phyloP scores from a whole-genome alignment of 2,797 vertebrate species.

The Gallinago nigripennis region DNA sequence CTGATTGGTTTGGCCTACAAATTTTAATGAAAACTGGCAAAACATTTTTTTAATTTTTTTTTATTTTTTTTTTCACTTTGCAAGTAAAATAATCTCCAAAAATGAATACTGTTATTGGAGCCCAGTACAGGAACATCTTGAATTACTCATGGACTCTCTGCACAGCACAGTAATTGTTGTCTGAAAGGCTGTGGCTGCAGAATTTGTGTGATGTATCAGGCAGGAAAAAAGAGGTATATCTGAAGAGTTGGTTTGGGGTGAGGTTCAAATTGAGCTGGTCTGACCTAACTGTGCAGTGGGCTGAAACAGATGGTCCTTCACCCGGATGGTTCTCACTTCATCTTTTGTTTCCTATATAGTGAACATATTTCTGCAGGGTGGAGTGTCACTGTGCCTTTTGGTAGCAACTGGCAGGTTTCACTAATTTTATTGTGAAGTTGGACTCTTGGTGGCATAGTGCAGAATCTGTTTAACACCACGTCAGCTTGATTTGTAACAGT shows the following conservation, averaged over 20 bases:
- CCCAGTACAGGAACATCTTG: fast-evolving
- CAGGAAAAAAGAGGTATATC: background rate
- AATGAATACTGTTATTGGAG: background rate
- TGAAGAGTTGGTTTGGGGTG: background rate
- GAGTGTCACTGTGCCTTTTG: background rate
- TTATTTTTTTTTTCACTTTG: background rate
- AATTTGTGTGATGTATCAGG: background rate
- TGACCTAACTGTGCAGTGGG: background rate
- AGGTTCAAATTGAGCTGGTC: background rate
- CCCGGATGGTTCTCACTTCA: background rate
- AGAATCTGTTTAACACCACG: fast-evolving
- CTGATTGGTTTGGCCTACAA: background rate
- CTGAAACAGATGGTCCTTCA: background rate
- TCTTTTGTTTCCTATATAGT: fast-evolving
- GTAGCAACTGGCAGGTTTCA: background rate
- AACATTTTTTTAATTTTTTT: background rate
- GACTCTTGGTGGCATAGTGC: background rate
- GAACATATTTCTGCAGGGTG: background rate
- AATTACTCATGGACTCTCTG: background rate
- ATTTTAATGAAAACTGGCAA: background rate
- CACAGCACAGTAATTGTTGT: background rate
- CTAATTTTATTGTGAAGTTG: background rate
- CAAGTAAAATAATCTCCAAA: background rate
- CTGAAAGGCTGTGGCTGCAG: background rate
- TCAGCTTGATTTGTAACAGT: background rate